Percentiles rank a stretch among this genome's conserved stretches.
phyloP scores from a whole-genome alignment of 2,888 invertebrate species.

The Perdita meconis region DNA sequence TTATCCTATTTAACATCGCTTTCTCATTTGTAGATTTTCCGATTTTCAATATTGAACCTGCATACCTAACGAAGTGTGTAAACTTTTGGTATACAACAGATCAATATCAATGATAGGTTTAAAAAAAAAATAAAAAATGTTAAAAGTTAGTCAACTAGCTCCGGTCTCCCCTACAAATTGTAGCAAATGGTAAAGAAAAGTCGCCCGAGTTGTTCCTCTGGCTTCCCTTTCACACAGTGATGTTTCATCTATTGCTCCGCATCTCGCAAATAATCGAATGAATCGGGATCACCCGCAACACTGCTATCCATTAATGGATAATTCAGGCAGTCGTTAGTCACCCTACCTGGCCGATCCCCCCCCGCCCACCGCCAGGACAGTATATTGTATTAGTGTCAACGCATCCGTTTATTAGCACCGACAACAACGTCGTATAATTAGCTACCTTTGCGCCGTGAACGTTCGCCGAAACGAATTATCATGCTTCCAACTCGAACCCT shows the following conservation, averaged over 20 bases:
- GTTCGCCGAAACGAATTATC: slow-evolving; percentile 59
- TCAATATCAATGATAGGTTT: too few relatives aligned
- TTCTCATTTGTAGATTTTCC: too few relatives aligned
- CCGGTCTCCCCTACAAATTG: too few relatives aligned
- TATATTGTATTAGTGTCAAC: slow-evolving; percentile 76
- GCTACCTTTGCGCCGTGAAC: slow-evolving; percentile 58
- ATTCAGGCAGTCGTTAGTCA: slow-evolving; percentile 74
- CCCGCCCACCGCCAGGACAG: slow-evolving; percentile 41
- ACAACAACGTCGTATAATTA: slow-evolving; percentile 72
- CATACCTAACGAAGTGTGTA: too few relatives aligned
- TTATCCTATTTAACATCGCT: too few relatives aligned
- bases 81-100: too few relatives aligned
- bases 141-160: too few relatives aligned
- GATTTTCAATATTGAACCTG: too few relatives aligned
- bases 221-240: slow-evolving; percentile 33
- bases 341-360: slow-evolving; percentile 37
- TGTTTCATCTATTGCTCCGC: slow-evolving; percentile 34
- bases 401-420: slow-evolving; percentile 79
- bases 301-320: slow-evolving; percentile 80
- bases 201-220: background rate
- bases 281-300: slow-evolving; percentile 77
- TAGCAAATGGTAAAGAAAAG: too few relatives aligned
- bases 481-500: slow-evolving; percentile 40
- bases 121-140: too few relatives aligned
- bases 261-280: slow-evolving; percentile 79